Percentiles rank a stretch among this genome's conserved stretches.
Conservation (phyloP, 2,888 invertebrate species). For the Anaspis maculata region DNA sequence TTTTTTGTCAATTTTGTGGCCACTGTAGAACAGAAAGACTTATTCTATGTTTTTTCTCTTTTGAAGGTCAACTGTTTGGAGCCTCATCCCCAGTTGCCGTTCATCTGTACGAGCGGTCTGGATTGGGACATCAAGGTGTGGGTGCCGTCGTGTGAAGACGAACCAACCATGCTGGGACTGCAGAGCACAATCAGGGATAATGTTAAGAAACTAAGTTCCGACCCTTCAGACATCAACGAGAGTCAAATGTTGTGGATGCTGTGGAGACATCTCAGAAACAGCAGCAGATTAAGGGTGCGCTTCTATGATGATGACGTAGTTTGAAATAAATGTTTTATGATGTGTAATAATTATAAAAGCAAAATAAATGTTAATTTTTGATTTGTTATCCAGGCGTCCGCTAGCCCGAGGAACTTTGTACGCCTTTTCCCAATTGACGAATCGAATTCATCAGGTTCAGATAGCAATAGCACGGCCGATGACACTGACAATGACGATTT, state of each 20-base stretch:
- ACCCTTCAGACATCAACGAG: conserved; percentile 27
- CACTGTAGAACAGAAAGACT: background rate
- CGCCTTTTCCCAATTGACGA: background rate
- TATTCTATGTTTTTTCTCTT: conserved; percentile 17
- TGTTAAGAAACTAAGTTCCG: conserved; percentile 18
- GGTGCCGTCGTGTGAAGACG: conserved; percentile 62
- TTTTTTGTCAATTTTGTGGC: conserved; percentile 1
- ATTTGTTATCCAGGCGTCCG: conserved; percentile 8
- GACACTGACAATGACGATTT: conserved; percentile 4
- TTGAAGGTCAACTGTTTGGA: conserved; percentile 90
- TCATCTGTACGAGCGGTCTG: conserved; percentile 84
- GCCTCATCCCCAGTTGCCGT: conserved; percentile 79
- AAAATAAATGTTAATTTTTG: conserved; percentile 1
- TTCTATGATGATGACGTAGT: too few species aligned
- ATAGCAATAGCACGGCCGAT: conserved; percentile 6
- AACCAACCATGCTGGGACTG: conserved; percentile 50
- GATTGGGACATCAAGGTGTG: conserved; percentile 91
- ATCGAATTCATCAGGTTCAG: conserved; percentile 11
- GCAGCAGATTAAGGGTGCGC: conserved; percentile 21
- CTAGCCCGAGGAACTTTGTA: background rate
- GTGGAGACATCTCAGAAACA: conserved; percentile 33
- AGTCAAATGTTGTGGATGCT: conserved; percentile 39
- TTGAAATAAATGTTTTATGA: too few species aligned
- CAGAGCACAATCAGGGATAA: conserved; percentile 36
- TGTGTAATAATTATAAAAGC: too few species aligned